Evolutionary conservation across 2,113 vertebrate species (phyloP).

Genomic region (Seriola aureovittata): DNA sequence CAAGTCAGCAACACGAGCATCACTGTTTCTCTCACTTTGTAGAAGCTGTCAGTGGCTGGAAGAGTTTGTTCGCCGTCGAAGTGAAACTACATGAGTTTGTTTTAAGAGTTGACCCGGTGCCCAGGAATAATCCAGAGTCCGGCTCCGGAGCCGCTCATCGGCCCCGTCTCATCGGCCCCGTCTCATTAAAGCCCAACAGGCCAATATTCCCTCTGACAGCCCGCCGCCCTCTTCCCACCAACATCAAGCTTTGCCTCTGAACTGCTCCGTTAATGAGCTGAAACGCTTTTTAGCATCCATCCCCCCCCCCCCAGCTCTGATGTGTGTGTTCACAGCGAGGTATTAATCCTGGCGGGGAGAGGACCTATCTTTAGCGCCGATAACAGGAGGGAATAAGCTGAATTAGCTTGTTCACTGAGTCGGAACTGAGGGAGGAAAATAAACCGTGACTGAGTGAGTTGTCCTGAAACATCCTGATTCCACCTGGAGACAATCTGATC

Average conservation of each 20-base stretch:
- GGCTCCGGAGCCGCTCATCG: background rate
- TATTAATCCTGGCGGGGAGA: slow-evolving; percentile 23
- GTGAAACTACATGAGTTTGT: slow-evolving; percentile 10
- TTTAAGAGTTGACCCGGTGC: background rate
- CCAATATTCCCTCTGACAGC: slow-evolving; percentile 56
- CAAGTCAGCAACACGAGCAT: too few species aligned
- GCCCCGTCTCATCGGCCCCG: background rate
- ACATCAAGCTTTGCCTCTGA: slow-evolving; percentile 23
- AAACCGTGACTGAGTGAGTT: background rate
- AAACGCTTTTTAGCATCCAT: slow-evolving; percentile 17
- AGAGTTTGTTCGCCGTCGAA: too few species aligned
- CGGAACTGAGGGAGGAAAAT: slow-evolving; percentile 20
- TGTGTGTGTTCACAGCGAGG: background rate
- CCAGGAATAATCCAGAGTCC: slow-evolving; percentile 21
- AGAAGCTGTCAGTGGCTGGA: too few species aligned
- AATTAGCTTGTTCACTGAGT: slow-evolving; percentile 38
- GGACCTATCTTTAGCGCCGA: background rate
- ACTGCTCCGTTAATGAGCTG: slow-evolving; percentile 49
- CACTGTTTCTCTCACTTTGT: too few species aligned
- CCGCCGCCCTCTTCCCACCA: background rate
- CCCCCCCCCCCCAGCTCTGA: background rate
- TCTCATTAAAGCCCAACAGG: slow-evolving; percentile 29
- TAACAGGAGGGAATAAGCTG: slow-evolving; percentile 24
- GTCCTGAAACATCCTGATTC: slow-evolving; percentile 6
- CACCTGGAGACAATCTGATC: background rate